phyloP scores from a whole-genome alignment of 2,113 vertebrate species.

The Gopherus evgoodei region DNA sequence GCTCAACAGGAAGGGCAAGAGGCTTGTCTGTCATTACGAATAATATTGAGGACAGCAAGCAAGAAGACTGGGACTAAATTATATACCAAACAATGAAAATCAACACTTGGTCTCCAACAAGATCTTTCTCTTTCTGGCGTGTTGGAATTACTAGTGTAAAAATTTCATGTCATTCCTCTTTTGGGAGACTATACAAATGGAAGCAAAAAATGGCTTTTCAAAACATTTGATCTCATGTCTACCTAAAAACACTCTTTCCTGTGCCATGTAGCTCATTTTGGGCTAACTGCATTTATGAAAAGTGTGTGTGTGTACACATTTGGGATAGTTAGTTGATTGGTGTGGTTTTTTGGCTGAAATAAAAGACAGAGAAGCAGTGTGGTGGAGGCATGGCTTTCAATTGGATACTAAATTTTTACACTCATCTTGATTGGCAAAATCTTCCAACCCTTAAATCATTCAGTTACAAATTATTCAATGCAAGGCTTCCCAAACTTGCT shows the following conservation, averaged over 20 bases:
- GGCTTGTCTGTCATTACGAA: slow-evolving; percentile 38
- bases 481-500: too few species aligned
- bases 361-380: not conserved
- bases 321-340: not conserved
- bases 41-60: slow-evolving; percentile 3
- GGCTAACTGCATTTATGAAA: not conserved
- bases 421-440: not conserved
- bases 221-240: not conserved
- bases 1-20: slow-evolving; percentile 8
- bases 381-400: not conserved
- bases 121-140: not conserved
- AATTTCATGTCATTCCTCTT: not conserved
- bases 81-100: slow-evolving; percentile 35
- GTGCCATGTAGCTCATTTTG: not conserved
- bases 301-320: not conserved
- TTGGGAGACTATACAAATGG: slow-evolving; percentile 13
- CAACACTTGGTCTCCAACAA: slow-evolving; percentile 10
- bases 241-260: not conserved
- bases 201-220: not conserved
- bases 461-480: not conserved
- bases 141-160: slow-evolving; percentile 38
- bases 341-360: not conserved
- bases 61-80: slow-evolving; percentile 38
- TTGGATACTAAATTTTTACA: not conserved
- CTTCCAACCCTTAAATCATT: not conserved